These are phyloP conservation scores for Osmoderma eremita DNA, from an alignment of 2,888 invertebrate species.

Conservation along the genomic window DNA sequence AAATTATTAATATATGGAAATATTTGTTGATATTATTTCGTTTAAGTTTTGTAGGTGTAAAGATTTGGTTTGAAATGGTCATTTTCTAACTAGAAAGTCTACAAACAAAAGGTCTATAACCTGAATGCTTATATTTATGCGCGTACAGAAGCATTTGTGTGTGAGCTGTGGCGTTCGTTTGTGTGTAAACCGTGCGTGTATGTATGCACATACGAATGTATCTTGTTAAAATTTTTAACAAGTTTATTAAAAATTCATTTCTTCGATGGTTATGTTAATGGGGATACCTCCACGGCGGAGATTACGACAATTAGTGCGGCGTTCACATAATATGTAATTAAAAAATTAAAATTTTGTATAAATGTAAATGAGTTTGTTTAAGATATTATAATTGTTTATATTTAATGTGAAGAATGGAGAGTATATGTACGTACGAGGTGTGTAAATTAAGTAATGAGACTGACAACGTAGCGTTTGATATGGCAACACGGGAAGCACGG, in stretches of 20 bases:
- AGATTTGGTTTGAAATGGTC: background rate
- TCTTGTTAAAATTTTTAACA: constrained; percentile 42
- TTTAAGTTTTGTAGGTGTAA: background rate
- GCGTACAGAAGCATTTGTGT: background rate
- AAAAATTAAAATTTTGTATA: constrained; percentile 45
- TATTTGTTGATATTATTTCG: too few relatives aligned
- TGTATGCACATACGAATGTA: constrained; percentile 18
- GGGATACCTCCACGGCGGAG: constrained; percentile 14
- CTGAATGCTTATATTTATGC: constrained; percentile 22
- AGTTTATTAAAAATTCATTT: constrained; percentile 40
- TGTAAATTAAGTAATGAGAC: too few relatives aligned
- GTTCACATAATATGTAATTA: constrained; percentile 48
- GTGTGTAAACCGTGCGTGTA: too few relatives aligned
- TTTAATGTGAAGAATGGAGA: constrained; percentile 20
- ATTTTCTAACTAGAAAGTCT: background rate
- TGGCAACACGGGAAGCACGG: too few relatives aligned
- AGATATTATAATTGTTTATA: constrained; percentile 42
- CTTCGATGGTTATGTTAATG: constrained; percentile 40
- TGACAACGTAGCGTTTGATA: too few relatives aligned
- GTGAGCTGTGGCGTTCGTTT: background rate
- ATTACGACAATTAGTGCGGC: constrained; percentile 37
- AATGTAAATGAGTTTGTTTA: constrained; percentile 46
- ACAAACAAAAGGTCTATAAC: constrained; percentile 38
- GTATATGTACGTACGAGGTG: background rate
- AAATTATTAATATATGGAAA: too few relatives aligned